Percentiles rank a stretch among this genome's conserved stretches.
Conservation (phyloP, 2,888 invertebrate genomes). For the Melangyna quadrimaculata region DNA sequence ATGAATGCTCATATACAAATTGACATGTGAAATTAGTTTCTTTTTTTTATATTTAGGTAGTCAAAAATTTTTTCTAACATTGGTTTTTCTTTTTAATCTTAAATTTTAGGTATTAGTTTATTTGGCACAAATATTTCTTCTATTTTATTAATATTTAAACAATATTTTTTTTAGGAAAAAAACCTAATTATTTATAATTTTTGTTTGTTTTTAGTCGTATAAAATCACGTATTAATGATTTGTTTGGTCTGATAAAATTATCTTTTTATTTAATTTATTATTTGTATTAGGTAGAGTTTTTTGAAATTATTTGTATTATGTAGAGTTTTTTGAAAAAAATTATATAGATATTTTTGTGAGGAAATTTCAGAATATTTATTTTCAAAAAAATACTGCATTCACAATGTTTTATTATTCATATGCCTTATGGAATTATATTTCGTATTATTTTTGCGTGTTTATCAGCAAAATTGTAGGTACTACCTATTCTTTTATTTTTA, state of each 20-base stretch:
- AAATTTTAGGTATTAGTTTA: slow-evolving; percentile 17
- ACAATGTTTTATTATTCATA: too few species aligned
- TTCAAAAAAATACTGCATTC: too few species aligned
- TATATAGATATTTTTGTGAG: not conserved
- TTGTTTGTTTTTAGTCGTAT: not conserved
- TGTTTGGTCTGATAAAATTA: slow-evolving; percentile 45
- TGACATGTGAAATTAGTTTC: slow-evolving; percentile 60
- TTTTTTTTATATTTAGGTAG: slow-evolving; percentile 6
- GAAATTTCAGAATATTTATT: too few species aligned
- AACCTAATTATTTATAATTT: not conserved
- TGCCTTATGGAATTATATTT: too few species aligned
- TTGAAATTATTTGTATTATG: too few species aligned
- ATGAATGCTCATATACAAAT: slow-evolving; percentile 43
- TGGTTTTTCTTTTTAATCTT: slow-evolving; percentile 12
- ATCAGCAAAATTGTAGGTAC: too few species aligned
- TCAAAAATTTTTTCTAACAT: slow-evolving; percentile 29
- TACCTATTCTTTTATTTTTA: too few species aligned
- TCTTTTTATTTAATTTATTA: not conserved
- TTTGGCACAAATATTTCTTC: slow-evolving; percentile 61
- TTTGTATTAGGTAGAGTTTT: not conserved
- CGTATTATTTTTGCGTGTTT: too few species aligned
- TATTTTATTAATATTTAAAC: not conserved
- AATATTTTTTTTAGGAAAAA: not conserved
- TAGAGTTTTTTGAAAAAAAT: not conserved
- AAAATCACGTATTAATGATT: slow-evolving; percentile 36